These are phyloP conservation scores for Halictus rubicundus DNA, from an alignment of 1,140 invertebrate species.

Conservation along the genomic window DNA sequence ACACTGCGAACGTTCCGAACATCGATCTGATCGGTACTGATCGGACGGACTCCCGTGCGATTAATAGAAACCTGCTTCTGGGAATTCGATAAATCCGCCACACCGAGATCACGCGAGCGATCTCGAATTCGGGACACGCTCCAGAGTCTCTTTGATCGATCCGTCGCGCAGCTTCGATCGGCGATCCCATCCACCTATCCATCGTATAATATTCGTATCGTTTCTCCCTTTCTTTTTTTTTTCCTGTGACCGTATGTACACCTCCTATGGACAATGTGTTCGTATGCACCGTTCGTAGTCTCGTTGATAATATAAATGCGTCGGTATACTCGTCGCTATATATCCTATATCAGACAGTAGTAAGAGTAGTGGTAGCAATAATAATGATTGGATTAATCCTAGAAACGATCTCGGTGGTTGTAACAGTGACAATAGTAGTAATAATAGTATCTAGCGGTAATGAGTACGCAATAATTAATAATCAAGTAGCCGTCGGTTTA, in stretches of 20 bases:
- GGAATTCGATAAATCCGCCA: constrained; percentile 50
- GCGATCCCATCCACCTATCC: not conserved
- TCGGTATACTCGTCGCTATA: constrained; percentile 65
- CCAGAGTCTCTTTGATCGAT: too few relatives aligned
- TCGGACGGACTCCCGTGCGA: too few relatives aligned
- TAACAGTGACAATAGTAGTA: constrained; percentile 53
- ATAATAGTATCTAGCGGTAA: constrained; percentile 59
- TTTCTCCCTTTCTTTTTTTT: constrained; percentile 6
- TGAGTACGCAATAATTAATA: constrained; percentile 59
- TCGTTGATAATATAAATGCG: constrained; percentile 63
- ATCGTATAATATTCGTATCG: constrained; percentile 27
- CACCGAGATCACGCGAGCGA: too few relatives aligned
- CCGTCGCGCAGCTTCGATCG: not conserved
- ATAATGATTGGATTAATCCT: constrained; percentile 50
- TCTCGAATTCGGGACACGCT: too few relatives aligned
- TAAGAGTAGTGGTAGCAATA: constrained; percentile 65
- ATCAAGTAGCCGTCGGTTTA: constrained; percentile 52
- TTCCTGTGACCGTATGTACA: constrained; percentile 63
- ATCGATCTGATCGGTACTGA: too few relatives aligned
- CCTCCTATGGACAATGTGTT: constrained; percentile 60
- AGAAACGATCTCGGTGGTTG: constrained; percentile 44
- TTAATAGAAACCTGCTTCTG: too few relatives aligned
- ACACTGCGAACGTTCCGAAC: too few relatives aligned
- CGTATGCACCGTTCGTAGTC: constrained; percentile 39
- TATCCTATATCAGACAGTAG: constrained; percentile 61